Evolutionary conservation across 1,140 invertebrate genomes (phyloP), one percentile per base, ranked within the genome.

Genomic region (Bombus superbus): DNA sequence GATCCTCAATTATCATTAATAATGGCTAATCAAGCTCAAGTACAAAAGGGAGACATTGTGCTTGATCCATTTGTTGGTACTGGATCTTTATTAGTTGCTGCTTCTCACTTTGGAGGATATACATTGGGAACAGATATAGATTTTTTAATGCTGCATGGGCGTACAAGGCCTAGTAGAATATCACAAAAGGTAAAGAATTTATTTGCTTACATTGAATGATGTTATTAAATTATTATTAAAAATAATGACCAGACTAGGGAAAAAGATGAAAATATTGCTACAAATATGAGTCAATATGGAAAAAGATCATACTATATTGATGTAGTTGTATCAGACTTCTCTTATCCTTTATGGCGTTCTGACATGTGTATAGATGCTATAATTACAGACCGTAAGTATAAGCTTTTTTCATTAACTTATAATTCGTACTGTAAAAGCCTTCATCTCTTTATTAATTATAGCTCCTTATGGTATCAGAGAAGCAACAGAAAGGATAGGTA

Each of bases 381-480:
- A 86, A 97, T 99, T 74, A 99, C 98, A 71, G 99, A 99, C 95
- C 99, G 98, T 99, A 96, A 97, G 98, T 97, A 83, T 77, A 81
- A 86, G 40, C 66, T n/a, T 6, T 47, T 32, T 22, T 72, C 32
- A 74, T 82, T 42, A 72, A 44, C 15, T 42, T 79, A 38, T 62
- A 62, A 76, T 64, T 72, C 13, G 9, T 28, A 71, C 5, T 72
- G 40, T 32, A 87, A 82, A n/a, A 44, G 28, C 42, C 74, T 64
- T n/a, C 15, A 84, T 83, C 18, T n/a, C 8, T 42, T 59, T 40
- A 59, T 28, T 89, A 89, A 88, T 94, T 96, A 57, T 88, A 99
- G 98, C 98, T 88, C 99, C 99, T 1, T 99, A 99, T 96, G 99
- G 99, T 74, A 98, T 99, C 59, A 95, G 99, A 88, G 99, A 99